Evolutionary conservation across 2,888 invertebrate species (phyloP), one percentile per base, ranked within the genome.

Genomic region (Acleris holmiana): DNA sequence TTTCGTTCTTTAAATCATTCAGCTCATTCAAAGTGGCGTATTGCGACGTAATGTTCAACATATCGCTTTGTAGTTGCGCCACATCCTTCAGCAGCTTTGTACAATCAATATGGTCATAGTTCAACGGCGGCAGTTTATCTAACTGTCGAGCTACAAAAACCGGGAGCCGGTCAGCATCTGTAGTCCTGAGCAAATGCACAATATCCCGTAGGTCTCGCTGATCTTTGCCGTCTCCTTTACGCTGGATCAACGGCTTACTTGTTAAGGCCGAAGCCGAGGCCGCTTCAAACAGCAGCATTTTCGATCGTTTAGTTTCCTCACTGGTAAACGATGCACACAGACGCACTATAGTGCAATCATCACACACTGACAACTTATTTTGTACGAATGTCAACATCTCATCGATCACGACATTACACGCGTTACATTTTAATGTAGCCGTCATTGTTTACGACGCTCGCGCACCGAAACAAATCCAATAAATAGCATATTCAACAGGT

Each of bases 361-460:
- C 46, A 17, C n/a, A 17, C 18, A 46, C 5, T 1, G 46, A 46
- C 8, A 46, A 46, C 18, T 46, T 46, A 18, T 46, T 46, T 46
- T 46, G 46, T 46, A 46, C 18, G 46, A 18, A 46, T 46, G 46
- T 1, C 18, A 46, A 7, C 46, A 46, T 46, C 18, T 46, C 46
- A 19, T 46, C 46, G 17, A 19, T 46, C 17, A 46, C 46, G n/a
- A 46, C 8, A 18, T 46, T 46, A 8, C 46, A 46, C 17, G n/a
- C 41, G 21, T 29, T 48, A 25, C 47, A 57, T 29, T 57, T 57
- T 25, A 57, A n/a, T 23, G 41, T 29, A 18, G 7, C 18, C 47
- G 57, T 17, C 57, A 57, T 57, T 47, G 17, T 57, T 57, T 18
- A 46, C 46, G 19, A 46, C 18, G 18, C 46, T 19, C 46, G 18